Conservation (phyloP, 2,888 invertebrate genomes). For the Noctua pronuba region DNA sequence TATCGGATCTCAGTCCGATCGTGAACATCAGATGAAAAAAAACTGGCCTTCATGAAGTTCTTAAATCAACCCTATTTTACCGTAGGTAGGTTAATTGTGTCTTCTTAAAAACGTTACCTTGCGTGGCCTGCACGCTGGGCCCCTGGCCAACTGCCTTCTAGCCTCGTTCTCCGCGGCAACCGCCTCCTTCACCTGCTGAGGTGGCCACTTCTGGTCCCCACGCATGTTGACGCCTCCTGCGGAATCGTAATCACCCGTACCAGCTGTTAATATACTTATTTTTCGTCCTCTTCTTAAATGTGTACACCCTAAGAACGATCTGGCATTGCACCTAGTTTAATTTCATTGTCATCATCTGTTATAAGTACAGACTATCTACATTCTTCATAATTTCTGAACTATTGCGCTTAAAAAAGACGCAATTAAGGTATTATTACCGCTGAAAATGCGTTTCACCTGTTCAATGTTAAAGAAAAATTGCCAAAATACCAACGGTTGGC, state of each 20-base stretch:
- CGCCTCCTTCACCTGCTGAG: constrained; percentile 93
- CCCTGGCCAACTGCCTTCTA: constrained; percentile 93
- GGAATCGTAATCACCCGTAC: constrained; percentile 41
- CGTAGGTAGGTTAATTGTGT: neutral
- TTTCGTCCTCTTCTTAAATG: neutral
- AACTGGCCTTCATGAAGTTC: neutral
- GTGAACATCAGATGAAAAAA: neutral
- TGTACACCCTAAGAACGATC: neutral
- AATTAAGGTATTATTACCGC: constrained; percentile 1
- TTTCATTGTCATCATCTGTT: neutral
- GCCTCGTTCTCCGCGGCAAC: constrained; percentile 94
- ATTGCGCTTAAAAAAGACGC: neutral
- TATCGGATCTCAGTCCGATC: no score
- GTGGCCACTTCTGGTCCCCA: constrained; percentile 97
- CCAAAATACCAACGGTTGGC: constrained; percentile 36
- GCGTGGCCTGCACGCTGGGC: constrained; percentile 94
- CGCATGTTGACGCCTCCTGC: constrained; percentile 95
- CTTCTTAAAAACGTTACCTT: constrained; percentile 83
- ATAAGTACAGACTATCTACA: neutral
- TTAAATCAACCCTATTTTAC: constrained; percentile 9
- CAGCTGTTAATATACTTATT: constrained; percentile 27
- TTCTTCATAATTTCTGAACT: neutral
- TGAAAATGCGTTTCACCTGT: constrained; percentile 35
- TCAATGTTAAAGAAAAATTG: constrained; percentile 20
- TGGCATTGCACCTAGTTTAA: neutral